Conservation (phyloP, 2,113 vertebrate genomes). For the Prunella fulvescens region DNA sequence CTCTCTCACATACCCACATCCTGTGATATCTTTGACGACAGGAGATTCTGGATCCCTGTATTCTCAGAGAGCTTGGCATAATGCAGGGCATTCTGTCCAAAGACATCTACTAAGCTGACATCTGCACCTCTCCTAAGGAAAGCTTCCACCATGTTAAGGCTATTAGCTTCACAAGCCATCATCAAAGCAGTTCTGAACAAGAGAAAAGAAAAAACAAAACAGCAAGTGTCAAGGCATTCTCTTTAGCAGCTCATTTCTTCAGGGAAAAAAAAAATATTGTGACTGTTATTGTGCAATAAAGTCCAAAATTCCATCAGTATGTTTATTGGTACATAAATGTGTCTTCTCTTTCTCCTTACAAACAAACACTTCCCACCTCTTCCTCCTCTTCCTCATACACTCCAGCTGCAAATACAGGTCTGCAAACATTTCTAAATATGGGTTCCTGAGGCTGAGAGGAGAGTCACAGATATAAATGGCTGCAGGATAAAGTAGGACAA, state of each 20-base stretch:
- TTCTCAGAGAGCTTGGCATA: slow-evolving; percentile 83
- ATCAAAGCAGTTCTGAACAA: slow-evolving; percentile 86
- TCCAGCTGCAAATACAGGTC: neutral
- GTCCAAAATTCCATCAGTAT: neutral
- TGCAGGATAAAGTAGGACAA: neutral
- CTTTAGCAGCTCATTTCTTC: neutral
- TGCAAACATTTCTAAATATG: neutral
- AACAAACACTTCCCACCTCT: neutral
- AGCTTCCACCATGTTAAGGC: slow-evolving; percentile 71
- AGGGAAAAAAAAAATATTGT: neutral
- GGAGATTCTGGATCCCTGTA: slow-evolving; percentile 75
- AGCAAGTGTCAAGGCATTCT: neutral
- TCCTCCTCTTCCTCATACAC: neutral
- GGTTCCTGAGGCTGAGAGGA: neutral
- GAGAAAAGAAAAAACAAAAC: neutral
- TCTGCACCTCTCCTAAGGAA: slow-evolving; percentile 84
- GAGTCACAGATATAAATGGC: neutral
- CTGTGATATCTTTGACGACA: slow-evolving; percentile 78
- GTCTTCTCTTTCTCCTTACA: neutral
- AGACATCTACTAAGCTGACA: slow-evolving; percentile 77
- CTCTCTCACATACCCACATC: slow-evolving; percentile 78
- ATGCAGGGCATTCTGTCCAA: slow-evolving; percentile 85
- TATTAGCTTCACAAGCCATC: slow-evolving; percentile 82
- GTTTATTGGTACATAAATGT: neutral
- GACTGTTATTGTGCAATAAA: neutral